Conservation (phyloP, 2,797 vertebrate genomes). For the Sebastes kiyomatsui region DNA sequence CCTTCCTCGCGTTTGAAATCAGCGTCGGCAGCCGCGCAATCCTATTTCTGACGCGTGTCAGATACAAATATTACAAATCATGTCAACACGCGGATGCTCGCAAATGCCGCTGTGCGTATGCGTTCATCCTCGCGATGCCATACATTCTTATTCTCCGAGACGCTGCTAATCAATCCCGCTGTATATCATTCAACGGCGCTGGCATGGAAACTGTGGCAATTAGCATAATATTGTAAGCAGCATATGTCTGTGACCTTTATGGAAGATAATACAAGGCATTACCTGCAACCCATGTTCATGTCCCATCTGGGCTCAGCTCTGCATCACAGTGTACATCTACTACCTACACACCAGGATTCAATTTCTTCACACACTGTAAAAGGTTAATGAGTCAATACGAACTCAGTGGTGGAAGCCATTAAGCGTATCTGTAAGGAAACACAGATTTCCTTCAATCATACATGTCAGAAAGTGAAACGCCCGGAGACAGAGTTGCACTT, state of each 20-base stretch:
- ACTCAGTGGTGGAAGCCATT: slow-evolving; percentile 7
- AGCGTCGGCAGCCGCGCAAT: slow-evolving; percentile 43
- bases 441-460: slow-evolving; percentile 15
- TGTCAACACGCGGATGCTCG: slow-evolving; percentile 29
- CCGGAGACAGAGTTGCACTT: slow-evolving; percentile 16
- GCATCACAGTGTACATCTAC: not conserved
- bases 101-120: slow-evolving; percentile 30
- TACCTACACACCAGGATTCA: not conserved
- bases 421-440: not conserved
- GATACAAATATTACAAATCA: slow-evolving; percentile 52
- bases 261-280: slow-evolving; percentile 35
- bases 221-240: slow-evolving; percentile 13
- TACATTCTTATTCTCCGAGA: slow-evolving; percentile 1
- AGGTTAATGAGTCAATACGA: slow-evolving; percentile 36
- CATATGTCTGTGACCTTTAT: slow-evolving; percentile 56
- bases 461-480: slow-evolving; percentile 15
- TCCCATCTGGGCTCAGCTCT: slow-evolving; percentile 19
- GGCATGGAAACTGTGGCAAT: slow-evolving; percentile 25
- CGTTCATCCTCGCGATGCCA: not conserved
- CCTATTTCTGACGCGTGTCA: slow-evolving; percentile 58
- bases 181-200: slow-evolving; percentile 11
- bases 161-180: not conserved
- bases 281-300: slow-evolving; percentile 20
- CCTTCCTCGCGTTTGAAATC: slow-evolving; percentile 55
- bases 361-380: slow-evolving; percentile 18